Percentiles rank a stretch among this genome's conserved stretches.
phyloP scores from a whole-genome alignment of 1,140 invertebrate species.

The Phymastichus coffea region DNA sequence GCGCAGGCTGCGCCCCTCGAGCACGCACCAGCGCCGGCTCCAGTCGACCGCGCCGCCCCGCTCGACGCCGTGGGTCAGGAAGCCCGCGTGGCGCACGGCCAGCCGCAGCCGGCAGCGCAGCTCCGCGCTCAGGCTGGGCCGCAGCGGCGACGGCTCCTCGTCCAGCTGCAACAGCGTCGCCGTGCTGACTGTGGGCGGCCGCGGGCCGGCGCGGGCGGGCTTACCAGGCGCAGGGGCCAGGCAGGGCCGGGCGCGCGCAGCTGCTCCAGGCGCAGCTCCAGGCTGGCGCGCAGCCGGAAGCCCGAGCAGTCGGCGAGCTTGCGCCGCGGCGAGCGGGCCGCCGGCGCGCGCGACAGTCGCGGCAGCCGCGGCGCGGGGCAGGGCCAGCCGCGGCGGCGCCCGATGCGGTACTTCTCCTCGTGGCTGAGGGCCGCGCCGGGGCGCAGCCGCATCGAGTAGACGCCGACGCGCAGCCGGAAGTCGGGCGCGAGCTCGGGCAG shows the following conservation, averaged over 20 bases:
- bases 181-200: no score
- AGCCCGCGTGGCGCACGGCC: conserved; percentile 39
- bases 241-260: conserved; percentile 33
- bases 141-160: no score
- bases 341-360: no score
- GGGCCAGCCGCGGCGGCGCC: no score
- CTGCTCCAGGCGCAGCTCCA: conserved; percentile 34
- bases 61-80: conserved; percentile 47
- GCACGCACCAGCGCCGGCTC: conserved; percentile 51
- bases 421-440: conserved; percentile 25
- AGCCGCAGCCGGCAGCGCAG: conserved; percentile 39
- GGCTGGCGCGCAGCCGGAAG: conserved; percentile 29
- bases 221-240: conserved; percentile 38
- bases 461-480: conserved; percentile 5
- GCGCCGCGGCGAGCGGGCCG: no score
- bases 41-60: conserved; percentile 37
- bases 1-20: conserved; percentile 40
- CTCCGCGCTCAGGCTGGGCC: no score
- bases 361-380: no score
- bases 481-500: conserved; percentile 40
- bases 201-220: no score
- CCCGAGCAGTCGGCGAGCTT: conserved; percentile 13
- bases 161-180: no score
- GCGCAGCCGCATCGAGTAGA: conserved; percentile 34
- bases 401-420: conserved; percentile 38